phyloP scores from a whole-genome alignment of 2,888 invertebrate genomes.

The Trissolcus brochymenae region DNA sequence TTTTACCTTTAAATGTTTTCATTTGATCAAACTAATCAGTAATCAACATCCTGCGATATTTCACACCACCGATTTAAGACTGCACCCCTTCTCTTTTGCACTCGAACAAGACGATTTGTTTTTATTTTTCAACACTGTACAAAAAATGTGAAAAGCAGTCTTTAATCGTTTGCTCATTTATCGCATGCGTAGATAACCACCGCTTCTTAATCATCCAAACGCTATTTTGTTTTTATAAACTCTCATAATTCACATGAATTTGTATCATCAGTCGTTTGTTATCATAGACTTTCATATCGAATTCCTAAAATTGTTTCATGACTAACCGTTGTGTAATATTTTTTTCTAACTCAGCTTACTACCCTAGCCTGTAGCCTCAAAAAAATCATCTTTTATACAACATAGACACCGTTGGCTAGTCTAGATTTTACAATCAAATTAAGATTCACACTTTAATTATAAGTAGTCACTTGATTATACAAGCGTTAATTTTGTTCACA shows the following conservation, averaged over 20 bases:
- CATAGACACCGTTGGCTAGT: conserved; percentile 22
- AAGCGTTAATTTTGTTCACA: not conserved
- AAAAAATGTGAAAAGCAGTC: conserved; percentile 32
- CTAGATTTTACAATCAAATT: conserved; percentile 69
- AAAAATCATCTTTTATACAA: conserved; percentile 66
- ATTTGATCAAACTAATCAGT: conserved; percentile 20
- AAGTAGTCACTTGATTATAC: not conserved
- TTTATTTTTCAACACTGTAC: not conserved
- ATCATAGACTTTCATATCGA: not conserved
- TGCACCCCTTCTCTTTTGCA: conserved; percentile 10
- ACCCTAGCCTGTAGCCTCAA: conserved; percentile 77
- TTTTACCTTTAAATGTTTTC: conserved; percentile 1
- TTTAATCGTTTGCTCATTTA: conserved; percentile 29
- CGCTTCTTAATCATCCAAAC: not conserved
- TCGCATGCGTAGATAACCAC: conserved; percentile 9
- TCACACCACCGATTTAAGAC: conserved; percentile 44
- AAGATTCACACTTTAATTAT: conserved; percentile 7
- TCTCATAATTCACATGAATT: too few species aligned
- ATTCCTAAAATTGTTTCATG: not conserved
- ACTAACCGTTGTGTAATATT: conserved; percentile 16
- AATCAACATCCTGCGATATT: conserved; percentile 15
- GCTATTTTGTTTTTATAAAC: too few species aligned
- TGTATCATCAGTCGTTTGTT: too few species aligned
- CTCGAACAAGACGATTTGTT: conserved; percentile 20
- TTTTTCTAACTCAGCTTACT: conserved; percentile 68